These are phyloP conservation scores for Ligdia adustata DNA, from an alignment of 2,888 invertebrate genomes.

Conservation along the genomic window DNA sequence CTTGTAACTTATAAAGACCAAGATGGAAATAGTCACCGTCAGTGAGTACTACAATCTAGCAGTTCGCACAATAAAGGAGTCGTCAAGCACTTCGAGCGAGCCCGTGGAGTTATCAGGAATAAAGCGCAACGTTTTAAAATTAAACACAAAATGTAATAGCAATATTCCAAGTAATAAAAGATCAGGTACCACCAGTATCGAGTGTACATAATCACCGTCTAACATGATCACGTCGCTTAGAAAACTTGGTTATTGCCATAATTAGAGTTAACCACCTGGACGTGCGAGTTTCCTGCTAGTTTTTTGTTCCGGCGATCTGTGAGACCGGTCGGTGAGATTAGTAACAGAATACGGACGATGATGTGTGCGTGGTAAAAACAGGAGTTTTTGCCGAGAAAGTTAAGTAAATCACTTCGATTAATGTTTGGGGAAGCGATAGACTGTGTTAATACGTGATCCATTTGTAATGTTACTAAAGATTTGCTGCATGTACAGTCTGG, in stretches of 20 bases:
- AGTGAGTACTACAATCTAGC: no score
- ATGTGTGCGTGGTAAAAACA: conserved; percentile 12
- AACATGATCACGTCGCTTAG: conserved; percentile 10
- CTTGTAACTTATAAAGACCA: no score
- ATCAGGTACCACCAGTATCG: background rate
- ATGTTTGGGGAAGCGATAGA: conserved; percentile 1
- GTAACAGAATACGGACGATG: conserved; percentile 9
- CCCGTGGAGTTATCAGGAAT: no score
- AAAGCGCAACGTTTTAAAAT: no score
- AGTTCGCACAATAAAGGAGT: no score
- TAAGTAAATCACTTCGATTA: background rate
- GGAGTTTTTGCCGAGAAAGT: conserved; percentile 13
- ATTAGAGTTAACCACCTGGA: conserved; percentile 33
- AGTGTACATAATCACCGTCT: background rate
- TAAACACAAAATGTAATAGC: no score
- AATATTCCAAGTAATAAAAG: no score
- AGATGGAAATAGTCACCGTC: no score
- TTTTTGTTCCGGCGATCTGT: conserved; percentile 32
- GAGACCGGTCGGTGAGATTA: conserved; percentile 20
- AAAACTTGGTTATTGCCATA: conserved; percentile 25
- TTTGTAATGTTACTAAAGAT: background rate
- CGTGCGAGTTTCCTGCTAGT: conserved; percentile 27
- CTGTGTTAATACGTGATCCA: background rate
- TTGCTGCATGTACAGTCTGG: no score
- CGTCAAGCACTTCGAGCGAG: no score